These are phyloP conservation scores for Paguma larvata DNA, from an alignment of 2,797 vertebrate species.

Conservation along the genomic window DNA sequence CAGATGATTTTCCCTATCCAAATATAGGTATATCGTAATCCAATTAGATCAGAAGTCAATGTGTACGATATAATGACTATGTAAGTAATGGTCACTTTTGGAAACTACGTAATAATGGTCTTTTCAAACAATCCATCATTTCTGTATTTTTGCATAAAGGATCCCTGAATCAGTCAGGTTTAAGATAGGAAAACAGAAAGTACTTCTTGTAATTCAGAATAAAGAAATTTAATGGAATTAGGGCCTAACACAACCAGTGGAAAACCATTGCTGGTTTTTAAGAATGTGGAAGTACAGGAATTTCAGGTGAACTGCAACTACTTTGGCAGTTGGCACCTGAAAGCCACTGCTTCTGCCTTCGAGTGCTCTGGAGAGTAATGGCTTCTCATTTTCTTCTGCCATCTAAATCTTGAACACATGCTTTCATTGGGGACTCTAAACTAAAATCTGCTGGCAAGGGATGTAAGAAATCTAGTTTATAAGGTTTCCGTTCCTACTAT, in stretches of 20 bases:
- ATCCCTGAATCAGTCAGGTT: not conserved
- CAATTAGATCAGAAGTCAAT: not conserved
- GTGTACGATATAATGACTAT: not conserved
- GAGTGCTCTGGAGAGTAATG: not conserved
- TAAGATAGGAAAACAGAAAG: constrained; percentile 11
- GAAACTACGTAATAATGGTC: not conserved
- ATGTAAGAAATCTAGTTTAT: not conserved
- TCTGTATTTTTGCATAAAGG: not conserved
- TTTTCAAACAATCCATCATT: not conserved
- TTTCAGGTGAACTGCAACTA: not conserved
- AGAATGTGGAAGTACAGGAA: not conserved
- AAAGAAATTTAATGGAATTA: constrained; percentile 13
- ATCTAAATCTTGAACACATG: not conserved
- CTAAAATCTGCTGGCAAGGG: not conserved
- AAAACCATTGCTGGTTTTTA: constrained; percentile 16
- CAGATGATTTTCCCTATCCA: not conserved
- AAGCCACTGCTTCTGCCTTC: constrained; percentile 17
- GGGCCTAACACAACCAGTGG: not conserved
- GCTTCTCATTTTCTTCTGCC: constrained; percentile 35
- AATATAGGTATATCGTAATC: not conserved
- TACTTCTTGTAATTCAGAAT: constrained; percentile 6
- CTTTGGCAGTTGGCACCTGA: not conserved
- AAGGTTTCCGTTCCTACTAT: not conserved
- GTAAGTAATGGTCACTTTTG: not conserved
- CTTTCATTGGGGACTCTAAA: constrained; percentile 13